Base-by-base conservation (phyloP, 2,113 vertebrate genomes). In the Paralichthys olivaceus region DNA sequence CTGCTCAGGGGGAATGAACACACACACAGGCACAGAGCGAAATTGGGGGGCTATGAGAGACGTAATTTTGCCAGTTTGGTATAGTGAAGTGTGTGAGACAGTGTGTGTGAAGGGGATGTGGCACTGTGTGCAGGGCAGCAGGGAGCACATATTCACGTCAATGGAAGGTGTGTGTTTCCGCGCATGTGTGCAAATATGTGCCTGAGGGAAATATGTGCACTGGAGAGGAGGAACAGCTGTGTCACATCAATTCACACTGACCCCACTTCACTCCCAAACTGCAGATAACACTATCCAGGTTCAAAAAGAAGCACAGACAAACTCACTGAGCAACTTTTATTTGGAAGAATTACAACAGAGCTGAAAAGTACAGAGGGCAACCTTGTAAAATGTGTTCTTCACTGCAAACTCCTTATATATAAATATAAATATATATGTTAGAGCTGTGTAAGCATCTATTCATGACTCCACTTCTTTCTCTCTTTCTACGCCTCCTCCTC, bases 1-100 rank as follows among this genome's bases (percentile, higher is more conserved):
- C 79, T 80, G 75, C 89, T 91, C 49, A 3, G 65, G 83, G 83
- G 87, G 85, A 84, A 90, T 80, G 86, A 89, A 59, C 40, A 73
- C 64, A 69, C 28, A 53, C 28, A 53, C 51, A 53, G 13, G 23
- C 55, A 84, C 29, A 58, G 54, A 5, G 56, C 64, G 76, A 56
- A 76, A 61, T 59, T 73, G 23, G 62, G 2, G 1, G 19, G 22
- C 43, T 69, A 25, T 51, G 64, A 56, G 57, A 54, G 49, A 76
- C 25, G 45, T 43, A 20, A 22, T 69, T 40, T 49, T 14, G 13
- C 73, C 40, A 61, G 32, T 68, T 75, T 71, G 53, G 25, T 20
- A 43, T 34, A 47, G 7, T 59, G n/a, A 4, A 17, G 51, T 22
- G 23, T 1, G 29, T 34, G 26, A 47, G 67, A 57, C 5, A 19